Evolutionary conservation across 1,140 invertebrate species (phyloP).

Genomic region (Manduca sexta): DNA sequence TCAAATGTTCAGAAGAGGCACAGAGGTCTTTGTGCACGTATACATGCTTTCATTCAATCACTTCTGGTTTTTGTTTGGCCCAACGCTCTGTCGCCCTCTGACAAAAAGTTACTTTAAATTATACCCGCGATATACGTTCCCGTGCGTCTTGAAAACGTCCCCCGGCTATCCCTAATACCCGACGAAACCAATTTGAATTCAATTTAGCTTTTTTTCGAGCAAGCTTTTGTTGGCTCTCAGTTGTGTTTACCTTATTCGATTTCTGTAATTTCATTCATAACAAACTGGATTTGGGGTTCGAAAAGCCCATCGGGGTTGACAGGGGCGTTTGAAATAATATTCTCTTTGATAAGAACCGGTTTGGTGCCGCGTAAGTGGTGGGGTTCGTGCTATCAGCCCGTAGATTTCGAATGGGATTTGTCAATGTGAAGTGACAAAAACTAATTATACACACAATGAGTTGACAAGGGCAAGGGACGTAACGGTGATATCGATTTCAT

Average conservation of each 20-base stretch:
- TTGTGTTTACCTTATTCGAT: conserved; percentile 73
- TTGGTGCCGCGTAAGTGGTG: conserved; percentile 52
- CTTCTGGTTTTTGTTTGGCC: conserved; percentile 36
- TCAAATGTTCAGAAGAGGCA: too few relatives aligned
- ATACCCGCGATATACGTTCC: conserved; percentile 47
- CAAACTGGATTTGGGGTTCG: conserved; percentile 71
- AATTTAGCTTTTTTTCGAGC: conserved; percentile 70
- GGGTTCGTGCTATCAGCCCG: conserved; percentile 45
- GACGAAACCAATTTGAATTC: conserved; percentile 72
- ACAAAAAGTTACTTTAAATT: conserved; percentile 64
- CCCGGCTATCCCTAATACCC: conserved; percentile 68
- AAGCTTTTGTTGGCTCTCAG: conserved; percentile 71
- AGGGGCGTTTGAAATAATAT: conserved; percentile 73
- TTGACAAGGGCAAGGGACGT: conserved; percentile 33
- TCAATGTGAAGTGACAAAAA: conserved; percentile 71
- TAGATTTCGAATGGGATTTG: conserved; percentile 57
- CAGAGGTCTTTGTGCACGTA: conserved; percentile 6
- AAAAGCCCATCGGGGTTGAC: conserved; percentile 65
- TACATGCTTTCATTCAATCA: conserved; percentile 47
- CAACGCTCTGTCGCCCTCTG: conserved; percentile 38
- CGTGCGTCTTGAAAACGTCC: conserved; percentile 54
- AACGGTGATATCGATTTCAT: conserved; percentile 31
- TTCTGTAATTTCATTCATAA: conserved; percentile 74
- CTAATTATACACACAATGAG: conserved; percentile 69
- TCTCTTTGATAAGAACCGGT: conserved; percentile 70